Base-by-base conservation (phyloP, 23 tunicate genomes). In the Styela plicata region DNA sequence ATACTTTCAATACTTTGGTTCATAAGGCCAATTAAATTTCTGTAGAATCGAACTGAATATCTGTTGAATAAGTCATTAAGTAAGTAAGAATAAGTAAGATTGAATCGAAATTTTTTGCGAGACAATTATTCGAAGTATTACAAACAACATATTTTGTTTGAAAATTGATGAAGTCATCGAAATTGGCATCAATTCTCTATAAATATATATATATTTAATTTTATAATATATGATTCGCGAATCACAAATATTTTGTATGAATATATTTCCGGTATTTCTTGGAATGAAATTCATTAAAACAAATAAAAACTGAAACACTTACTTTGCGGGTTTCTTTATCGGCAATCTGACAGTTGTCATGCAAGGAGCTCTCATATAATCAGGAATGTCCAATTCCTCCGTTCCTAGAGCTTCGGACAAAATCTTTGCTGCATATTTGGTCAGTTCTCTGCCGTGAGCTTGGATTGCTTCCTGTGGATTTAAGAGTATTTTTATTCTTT, bases 321-420 rank as follows among this genome's bases (percentile, higher is more conserved):
- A 66, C 70, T 66, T 66, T 66, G 70, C 70, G 7, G 70, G 70
- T 2, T 73, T 73, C 16, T 73, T 34, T 18, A 73, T 24, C 10
- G 93, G 93, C 66, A 88, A 52, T 37, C 70, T 37, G 25, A 88
- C 63, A 0, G 78, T 18, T 10, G 85, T 82, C 97, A 92, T 92
- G 70, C 2, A 63, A 2, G 97, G 97, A 24, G 97, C 89, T 84
- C 83, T 84, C 97, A 92, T 92, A 3, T 73, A 34, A 34, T 36
- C 36, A 7, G 97, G 97, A 37, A 92, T 84, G 17, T 74, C 88
- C 10, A 86, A 82, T 7, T 83, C 76, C 53, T 80, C 65, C 1
- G 88, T 83, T 1, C 83, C 83, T 0, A 87, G 74, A 5, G 83
- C 90, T 63, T 92, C 79, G 24, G 83, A 80, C 2, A 92, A 78